A percentile compares a stretch with the other conserved stretches of the same genome.
These are phyloP conservation scores for Agrypnia vestita DNA, from an alignment of 1,140 invertebrate genomes.

Conservation along the genomic window DNA sequence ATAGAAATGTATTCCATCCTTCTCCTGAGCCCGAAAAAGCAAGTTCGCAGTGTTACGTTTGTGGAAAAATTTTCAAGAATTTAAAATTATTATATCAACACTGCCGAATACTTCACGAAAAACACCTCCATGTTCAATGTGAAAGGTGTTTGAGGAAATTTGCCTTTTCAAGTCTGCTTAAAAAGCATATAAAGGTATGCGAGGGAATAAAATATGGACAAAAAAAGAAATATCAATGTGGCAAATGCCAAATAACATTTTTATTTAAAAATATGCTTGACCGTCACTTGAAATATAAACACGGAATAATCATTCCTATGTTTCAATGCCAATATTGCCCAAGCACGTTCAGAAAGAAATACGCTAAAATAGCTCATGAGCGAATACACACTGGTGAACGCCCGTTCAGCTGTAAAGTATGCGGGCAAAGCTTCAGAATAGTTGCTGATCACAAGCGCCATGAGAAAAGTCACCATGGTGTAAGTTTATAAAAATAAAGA, in stretches of 20 bases:
- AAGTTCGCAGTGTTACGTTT: neutral
- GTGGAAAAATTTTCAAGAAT: slow-evolving; percentile 13
- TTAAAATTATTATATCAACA: neutral
- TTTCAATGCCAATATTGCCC: slow-evolving; percentile 19
- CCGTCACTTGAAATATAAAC: neutral
- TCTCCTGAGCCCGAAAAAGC: neutral
- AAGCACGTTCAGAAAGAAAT: neutral
- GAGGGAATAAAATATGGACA: neutral
- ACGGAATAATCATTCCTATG: neutral
- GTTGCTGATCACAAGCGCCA: neutral
- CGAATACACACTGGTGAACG: slow-evolving; percentile 1
- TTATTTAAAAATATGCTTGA: neutral
- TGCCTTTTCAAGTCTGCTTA: neutral
- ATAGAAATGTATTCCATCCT: neutral
- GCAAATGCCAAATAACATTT: neutral
- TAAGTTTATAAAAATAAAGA: neutral
- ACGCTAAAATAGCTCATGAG: slow-evolving; percentile 10
- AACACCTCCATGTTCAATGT: slow-evolving; percentile 20
- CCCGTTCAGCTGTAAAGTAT: neutral
- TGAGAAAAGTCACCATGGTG: neutral
- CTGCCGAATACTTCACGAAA: neutral
- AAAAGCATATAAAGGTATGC: neutral
- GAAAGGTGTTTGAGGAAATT: slow-evolving; percentile 22
- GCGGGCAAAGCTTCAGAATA: neutral
- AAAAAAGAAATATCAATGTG: neutral